These are phyloP conservation scores for Euplexia lucipara DNA, from an alignment of 2,888 invertebrate genomes.

Conservation along the genomic window DNA sequence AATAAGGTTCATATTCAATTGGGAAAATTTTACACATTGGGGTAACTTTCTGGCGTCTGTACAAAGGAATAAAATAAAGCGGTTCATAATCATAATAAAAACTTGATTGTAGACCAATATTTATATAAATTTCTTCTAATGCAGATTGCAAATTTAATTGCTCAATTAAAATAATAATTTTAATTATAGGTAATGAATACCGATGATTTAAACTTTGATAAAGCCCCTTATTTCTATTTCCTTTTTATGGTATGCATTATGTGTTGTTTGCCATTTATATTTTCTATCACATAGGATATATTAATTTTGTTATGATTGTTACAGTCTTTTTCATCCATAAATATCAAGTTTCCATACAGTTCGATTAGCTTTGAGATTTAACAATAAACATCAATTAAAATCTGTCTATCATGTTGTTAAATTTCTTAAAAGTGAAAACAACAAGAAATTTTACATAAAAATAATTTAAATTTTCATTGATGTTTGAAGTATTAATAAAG, in stretches of 20 bases:
- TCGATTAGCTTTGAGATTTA: constrained; percentile 8
- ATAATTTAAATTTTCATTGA: neutral
- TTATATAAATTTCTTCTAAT: neutral
- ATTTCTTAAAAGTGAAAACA: constrained; percentile 43
- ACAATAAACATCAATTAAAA: neutral
- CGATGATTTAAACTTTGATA: constrained; percentile 32
- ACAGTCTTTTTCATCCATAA: constrained; percentile 3
- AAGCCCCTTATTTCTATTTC: constrained; percentile 15
- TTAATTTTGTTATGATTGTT: constrained; percentile 20
- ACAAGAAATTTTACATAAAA: neutral
- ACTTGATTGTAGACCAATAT: constrained; percentile 14
- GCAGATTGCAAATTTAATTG: constrained; percentile 29
- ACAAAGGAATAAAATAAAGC: neutral
- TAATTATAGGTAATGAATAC: constrained; percentile 15
- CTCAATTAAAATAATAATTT: constrained; percentile 38
- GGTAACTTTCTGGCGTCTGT: too few relatives aligned
- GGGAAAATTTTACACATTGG: too few relatives aligned
- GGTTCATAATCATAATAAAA: constrained; percentile 4
- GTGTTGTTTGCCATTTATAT: constrained; percentile 1
- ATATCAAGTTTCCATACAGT: neutral
- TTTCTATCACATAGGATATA: constrained; percentile 18
- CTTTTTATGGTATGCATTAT: constrained; percentile 27
- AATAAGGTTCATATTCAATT: too few relatives aligned
- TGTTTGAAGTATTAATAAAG: neutral
- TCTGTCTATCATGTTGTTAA: neutral